Evolutionary conservation across 2,888 invertebrate genomes (phyloP), one percentile per base, ranked within the genome.

Genomic region (Ferdinandea cuprea): DNA sequence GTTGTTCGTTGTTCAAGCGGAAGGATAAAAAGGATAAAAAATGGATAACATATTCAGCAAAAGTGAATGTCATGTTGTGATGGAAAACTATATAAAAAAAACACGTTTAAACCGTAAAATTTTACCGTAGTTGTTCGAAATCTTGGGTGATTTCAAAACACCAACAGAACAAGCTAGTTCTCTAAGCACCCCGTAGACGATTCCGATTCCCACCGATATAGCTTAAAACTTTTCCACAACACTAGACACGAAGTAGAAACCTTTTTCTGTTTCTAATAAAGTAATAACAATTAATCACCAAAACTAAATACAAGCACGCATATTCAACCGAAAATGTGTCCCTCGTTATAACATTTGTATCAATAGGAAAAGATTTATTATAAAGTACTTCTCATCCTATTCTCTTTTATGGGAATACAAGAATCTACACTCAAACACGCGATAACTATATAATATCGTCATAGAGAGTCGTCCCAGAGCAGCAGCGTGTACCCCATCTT

Each of bases 301-400:
- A n/a, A 61, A 6, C 15, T 40, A 44, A 79, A 58, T 66, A 30
- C 25, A 79, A 61, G n/a, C 73, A 79, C 73, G 46, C 68, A 48
- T 68, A 68, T 56, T 68, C 61, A 37, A 17, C 40, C 61, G 9
- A 19, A 42, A 46, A 54, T 54, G 35, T 63, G 52, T 63, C 61
- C 52, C 61, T 15, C 28, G 59, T 37, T 52, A 68, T 50, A 68
- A 58, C 71, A 66, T 63, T 80, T 63, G 63, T 63, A 69, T 74
- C 80, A 76, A 76, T 58, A 28, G 44, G 4, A 73, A 69, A 69
- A 69, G 69, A 80, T 80, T 80, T 80, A 74, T 69, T 32, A 58
- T 56, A 58, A 44, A 69, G 69, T 50, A 42, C 42, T 50, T 30
- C 63, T 48, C 25, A 25, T 25, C 5, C 42, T 48, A 30, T 54